Conservation (phyloP, 2,888 invertebrate species). For the Oscheius sp. region DNA sequence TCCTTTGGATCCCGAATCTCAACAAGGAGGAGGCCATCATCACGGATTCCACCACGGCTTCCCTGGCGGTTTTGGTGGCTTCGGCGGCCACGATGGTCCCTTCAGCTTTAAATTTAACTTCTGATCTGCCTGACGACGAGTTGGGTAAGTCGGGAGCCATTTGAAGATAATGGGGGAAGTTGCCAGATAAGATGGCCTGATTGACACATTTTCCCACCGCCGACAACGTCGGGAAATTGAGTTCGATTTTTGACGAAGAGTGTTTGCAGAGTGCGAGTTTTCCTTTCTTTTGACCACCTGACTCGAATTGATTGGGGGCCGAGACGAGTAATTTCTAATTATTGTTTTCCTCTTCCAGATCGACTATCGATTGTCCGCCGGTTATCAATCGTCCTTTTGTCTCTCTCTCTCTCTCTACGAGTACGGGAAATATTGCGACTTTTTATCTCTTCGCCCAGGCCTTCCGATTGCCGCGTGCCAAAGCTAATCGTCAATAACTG, state of each 20-base stretch:
- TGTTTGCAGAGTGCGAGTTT: too few species aligned
- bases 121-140: slow-evolving; percentile 11
- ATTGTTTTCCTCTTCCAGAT: neutral
- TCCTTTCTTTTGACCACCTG: neutral
- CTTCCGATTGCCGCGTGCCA: neutral
- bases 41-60: slow-evolving; percentile 51
- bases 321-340: neutral
- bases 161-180: neutral
- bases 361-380: slow-evolving; percentile 19
- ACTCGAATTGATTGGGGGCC: neutral
- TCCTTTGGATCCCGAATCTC: slow-evolving; percentile 90
- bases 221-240: too few species aligned
- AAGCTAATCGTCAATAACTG: neutral
- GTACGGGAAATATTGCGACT: slow-evolving; percentile 25
- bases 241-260: too few species aligned
- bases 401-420: slow-evolving; percentile 4
- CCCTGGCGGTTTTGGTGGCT: slow-evolving; percentile 62
- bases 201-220: too few species aligned
- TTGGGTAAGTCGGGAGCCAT: neutral
- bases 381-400: neutral
- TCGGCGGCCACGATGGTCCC: slow-evolving; percentile 58
- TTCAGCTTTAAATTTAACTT: slow-evolving; percentile 69
- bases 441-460: neutral
- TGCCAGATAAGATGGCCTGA: neutral
- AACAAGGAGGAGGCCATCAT: slow-evolving; percentile 71